Evolutionary conservation across 2,888 invertebrate genomes (phyloP).

Genomic region (Troides helena): DNA sequence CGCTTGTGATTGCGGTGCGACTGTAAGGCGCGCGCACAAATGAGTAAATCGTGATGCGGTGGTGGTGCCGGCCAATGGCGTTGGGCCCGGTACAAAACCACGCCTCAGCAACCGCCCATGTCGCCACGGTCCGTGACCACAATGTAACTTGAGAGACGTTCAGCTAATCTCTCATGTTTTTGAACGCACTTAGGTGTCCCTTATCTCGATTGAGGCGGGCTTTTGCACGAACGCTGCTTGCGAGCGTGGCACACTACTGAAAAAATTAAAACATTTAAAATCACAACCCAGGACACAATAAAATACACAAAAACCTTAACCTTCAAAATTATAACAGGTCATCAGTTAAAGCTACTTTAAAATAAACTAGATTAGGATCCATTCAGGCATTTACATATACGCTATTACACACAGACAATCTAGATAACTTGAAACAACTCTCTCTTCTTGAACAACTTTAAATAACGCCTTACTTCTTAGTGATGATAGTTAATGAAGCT

Average conservation of each 20-base stretch:
- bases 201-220: background rate
- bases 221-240: background rate
- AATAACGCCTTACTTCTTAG: too few relatives aligned
- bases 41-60: background rate
- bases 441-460: too few relatives aligned
- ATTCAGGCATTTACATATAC: too few relatives aligned
- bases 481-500: too few relatives aligned
- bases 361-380: too few relatives aligned
- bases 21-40: background rate
- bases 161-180: constrained; percentile 12
- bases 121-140: constrained; percentile 23
- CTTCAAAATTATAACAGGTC: too few relatives aligned
- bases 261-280: background rate
- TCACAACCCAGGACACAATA: background rate
- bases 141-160: constrained; percentile 7
- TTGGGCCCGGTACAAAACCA: constrained; percentile 31
- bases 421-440: too few relatives aligned
- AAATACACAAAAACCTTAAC: too few relatives aligned
- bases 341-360: too few relatives aligned
- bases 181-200: background rate
- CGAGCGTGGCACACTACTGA: background rate
- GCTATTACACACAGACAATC: too few relatives aligned
- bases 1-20: background rate
- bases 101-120: constrained; percentile 38
- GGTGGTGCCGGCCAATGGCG: constrained; percentile 36